Percentiles rank a stretch among this genome's conserved stretches.
phyloP scores from a whole-genome alignment of 1,140 invertebrate genomes.

The Tetragnatha versicolor region DNA sequence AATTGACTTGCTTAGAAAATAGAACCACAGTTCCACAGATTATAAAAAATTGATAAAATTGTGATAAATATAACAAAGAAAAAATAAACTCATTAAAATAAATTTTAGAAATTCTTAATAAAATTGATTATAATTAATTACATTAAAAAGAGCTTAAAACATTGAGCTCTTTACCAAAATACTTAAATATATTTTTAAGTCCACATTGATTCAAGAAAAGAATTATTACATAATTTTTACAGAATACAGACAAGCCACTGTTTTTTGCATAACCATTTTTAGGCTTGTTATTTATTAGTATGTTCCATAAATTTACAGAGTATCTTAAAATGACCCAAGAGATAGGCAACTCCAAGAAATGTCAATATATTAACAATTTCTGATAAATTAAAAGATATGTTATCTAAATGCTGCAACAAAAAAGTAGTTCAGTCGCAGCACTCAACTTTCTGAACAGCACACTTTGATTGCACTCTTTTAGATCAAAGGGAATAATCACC shows the following conservation, averaged over 20 bases:
- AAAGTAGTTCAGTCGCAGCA: conserved; percentile 32
- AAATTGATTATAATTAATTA: too few species aligned
- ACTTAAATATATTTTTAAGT: too few species aligned
- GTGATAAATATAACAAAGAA: too few species aligned
- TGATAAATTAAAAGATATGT: conserved; percentile 51
- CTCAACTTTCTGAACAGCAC: not conserved
- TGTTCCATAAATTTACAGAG: conserved; percentile 41
- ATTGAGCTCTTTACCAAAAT: too few species aligned
- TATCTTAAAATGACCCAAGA: conserved; percentile 30
- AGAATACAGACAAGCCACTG: conserved; percentile 51
- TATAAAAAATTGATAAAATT: too few species aligned
- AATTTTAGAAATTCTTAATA: too few species aligned
- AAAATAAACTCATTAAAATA: too few species aligned
- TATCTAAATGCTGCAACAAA: conserved; percentile 37
- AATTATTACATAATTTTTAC: conserved; percentile 56
- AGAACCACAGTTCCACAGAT: too few species aligned
- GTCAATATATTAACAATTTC: conserved; percentile 42
- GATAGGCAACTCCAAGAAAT: conserved; percentile 32
- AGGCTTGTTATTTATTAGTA: conserved; percentile 3
- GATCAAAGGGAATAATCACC: conserved; percentile 22
- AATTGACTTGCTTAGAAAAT: too few species aligned
- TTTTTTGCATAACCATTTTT: not conserved
- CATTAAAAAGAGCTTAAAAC: too few species aligned
- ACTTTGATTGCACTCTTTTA: not conserved
- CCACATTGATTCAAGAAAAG: too few species aligned